Evolutionary conservation across 2,888 invertebrate species (phyloP), one percentile per base, ranked within the genome.

Genomic region (Drosophila pegasa): DNA sequence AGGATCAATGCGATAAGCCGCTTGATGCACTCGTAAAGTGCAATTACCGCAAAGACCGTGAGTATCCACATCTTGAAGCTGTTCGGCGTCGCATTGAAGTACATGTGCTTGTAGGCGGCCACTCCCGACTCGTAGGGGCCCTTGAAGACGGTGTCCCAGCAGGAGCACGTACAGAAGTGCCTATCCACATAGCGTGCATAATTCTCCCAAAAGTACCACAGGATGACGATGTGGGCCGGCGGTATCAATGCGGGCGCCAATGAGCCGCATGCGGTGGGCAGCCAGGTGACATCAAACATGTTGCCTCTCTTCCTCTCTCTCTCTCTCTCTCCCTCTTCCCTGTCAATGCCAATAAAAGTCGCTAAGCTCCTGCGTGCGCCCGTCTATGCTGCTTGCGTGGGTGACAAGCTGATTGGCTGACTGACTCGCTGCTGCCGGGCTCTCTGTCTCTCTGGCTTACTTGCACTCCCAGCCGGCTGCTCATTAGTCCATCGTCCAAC

Each of bases 91-190:
- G 94, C 94, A 90, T 95, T 95, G 90, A 95, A 95, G 90, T 95
- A 95, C 91, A 95, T 93, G 88, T 95, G 95, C 86, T 95, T 95
- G 86, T 95, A 95, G 22, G 94, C 93, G 40, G 94, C 94, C 68
- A 95, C 93, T n/a, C 95, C 95, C 27, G 94, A 94, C 90, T 95
- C 95, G 84, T 95, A 95, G 12, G 94, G 94, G 14, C 95, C 95
- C 93, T 95, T 95, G 87, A 95, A 95, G 8, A 96, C 94, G 0
- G 95, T 96, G 87, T 96, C 96, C 95, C 96, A 96, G 89, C 96
- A 96, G 12, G 95, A 94, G 91, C 95, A 95, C 16, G 94, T 94
- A 87, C 96, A 96, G 76, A 93, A 94, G 62, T 93, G 93, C 75
- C 93, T 93, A 88, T 95, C 95, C 48, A 96, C 94, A 69, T 93